phyloP scores from a whole-genome alignment of 2,113 vertebrate genomes.

The Chloropsis hardwickii region DNA sequence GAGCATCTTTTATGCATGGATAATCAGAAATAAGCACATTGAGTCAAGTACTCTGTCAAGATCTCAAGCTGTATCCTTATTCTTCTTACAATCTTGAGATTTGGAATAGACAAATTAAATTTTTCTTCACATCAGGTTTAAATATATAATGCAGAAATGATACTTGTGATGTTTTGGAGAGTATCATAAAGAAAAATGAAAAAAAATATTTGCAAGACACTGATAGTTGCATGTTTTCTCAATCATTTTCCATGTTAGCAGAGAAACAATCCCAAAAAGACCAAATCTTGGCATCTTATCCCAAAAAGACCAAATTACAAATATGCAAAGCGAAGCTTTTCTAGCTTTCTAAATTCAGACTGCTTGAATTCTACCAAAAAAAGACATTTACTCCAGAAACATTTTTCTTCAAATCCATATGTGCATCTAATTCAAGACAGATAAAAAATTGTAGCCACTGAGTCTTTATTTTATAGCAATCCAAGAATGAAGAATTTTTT shows the following conservation, averaged over 20 bases:
- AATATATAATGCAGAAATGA: neutral
- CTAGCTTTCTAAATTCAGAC: neutral
- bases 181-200: neutral
- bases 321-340: neutral
- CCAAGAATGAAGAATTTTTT: neutral
- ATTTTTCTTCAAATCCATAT: neutral
- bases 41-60: neutral
- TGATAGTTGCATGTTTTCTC: neutral
- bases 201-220: neutral
- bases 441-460: neutral
- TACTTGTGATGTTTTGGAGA: neutral
- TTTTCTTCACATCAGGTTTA: neutral
- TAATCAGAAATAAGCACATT: fast-evolving
- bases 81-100: neutral
- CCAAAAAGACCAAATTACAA: neutral
- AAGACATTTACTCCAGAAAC: neutral
- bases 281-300: neutral
- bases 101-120: neutral
- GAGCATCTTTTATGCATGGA: neutral
- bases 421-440: neutral
- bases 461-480: neutral
- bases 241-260: no score
- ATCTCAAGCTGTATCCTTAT: neutral
- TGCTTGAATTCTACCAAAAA: neutral
- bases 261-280: neutral